Evolutionary conservation across 1,140 invertebrate genomes (phyloP), one percentile per base, ranked within the genome.

Genomic region (Bombus waltoni): DNA sequence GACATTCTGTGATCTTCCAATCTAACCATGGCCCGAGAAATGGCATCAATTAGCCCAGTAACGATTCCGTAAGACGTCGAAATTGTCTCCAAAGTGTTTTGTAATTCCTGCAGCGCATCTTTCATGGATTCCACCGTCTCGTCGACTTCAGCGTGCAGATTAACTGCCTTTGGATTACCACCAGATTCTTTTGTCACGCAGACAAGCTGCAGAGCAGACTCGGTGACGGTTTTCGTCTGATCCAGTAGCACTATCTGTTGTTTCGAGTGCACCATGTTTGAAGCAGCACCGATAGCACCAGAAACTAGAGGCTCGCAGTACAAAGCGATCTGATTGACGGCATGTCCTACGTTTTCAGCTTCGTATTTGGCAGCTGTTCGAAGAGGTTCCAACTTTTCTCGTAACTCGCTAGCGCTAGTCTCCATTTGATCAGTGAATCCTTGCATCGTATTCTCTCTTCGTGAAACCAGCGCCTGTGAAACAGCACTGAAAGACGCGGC

Each of bases 171-270:
- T 0, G 98, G 97, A 96, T 99, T 99, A n/a, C 98, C 98, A 5
- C 97, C 98, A 15, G 97, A 97, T 92, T 99, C 98, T 94, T 99
- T 99, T 10, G 98, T 97, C 1, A 97, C 97, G 88, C 97, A 97
- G 70, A 99, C 96, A 62, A 99, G 95, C 92, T 99, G 98, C 18
- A 98, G 94, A 18, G 98, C 96, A 22, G 98, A 98, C 95, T 99
- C 99, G 1, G 98, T 96, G 28, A 99, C 98, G 0, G 99, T 99
- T 94, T 99, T 99, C 0, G 98, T 97, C 94, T 99, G 98, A 93
- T 99, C 98, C 32, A 99, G 95, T 35, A 99, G 95, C 40, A 97
- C 96, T 94, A 97, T 97, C 94, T 99, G 99, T 93, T 98, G 97
- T 92, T 97, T 97, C 0, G 98, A 98, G 93, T 99, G 98, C 11